Evolutionary conservation across 2,797 vertebrate genomes (phyloP).

Genomic region (Coendou prehensilis): DNA sequence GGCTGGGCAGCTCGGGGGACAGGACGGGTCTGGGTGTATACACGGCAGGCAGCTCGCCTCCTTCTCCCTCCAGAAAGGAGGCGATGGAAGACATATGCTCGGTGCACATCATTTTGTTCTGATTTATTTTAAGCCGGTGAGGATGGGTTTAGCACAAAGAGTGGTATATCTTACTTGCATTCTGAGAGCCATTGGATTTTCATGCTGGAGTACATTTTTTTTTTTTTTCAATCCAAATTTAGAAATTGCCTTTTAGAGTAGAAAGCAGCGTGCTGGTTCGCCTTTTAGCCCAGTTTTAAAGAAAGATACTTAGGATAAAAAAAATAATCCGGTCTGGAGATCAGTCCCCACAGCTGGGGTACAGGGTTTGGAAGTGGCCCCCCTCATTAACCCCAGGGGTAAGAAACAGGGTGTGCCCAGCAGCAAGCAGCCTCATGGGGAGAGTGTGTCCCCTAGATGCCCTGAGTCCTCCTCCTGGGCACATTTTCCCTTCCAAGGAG

Average conservation of each 20-base stretch:
- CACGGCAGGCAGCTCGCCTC: accelerated
- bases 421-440: not conserved
- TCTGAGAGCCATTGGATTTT: slow-evolving; percentile 69
- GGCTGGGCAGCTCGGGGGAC: accelerated
- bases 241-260: slow-evolving; percentile 77
- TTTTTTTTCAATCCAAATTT: slow-evolving; percentile 72
- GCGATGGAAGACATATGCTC: slow-evolving; percentile 55
- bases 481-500: not conserved
- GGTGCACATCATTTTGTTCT: slow-evolving; percentile 44
- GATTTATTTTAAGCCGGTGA: slow-evolving; percentile 67
- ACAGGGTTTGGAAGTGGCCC: not conserved
- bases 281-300: slow-evolving; percentile 65
- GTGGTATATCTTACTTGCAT: slow-evolving; percentile 15
- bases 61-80: not conserved
- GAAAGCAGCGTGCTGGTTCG: not conserved
- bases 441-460: accelerated
- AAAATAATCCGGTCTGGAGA: not conserved
- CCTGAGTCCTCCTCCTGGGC: not conserved
- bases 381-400: not conserved
- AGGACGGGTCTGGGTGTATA: accelerated
- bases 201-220: slow-evolving; percentile 51
- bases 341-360: not conserved
- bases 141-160: slow-evolving; percentile 66
- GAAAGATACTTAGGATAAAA: not conserved
- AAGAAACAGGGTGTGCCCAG: not conserved